Evolutionary conservation across 2,797 vertebrate genomes (phyloP).

Genomic region (Odontamblyopus rebecca): DNA sequence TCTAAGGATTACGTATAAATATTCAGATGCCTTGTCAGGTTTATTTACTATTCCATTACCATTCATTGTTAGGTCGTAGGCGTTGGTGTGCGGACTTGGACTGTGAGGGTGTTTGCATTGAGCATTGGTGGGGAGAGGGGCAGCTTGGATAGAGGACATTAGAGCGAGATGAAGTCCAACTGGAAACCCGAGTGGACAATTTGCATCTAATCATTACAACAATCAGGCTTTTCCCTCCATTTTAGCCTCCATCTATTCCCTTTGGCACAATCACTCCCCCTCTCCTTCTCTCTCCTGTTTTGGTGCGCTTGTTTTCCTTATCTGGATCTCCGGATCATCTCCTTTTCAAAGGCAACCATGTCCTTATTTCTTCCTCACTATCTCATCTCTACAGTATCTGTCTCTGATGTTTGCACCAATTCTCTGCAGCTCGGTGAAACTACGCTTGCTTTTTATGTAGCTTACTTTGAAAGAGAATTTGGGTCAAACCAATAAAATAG

Average conservation of each 20-base stretch:
- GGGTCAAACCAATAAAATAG: background rate
- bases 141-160: conserved; percentile 23
- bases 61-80: conserved; percentile 42
- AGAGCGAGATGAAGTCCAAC: conserved; percentile 51
- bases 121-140: conserved; percentile 3
- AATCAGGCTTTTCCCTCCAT: conserved; percentile 34
- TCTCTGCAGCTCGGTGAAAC: conserved; percentile 16
- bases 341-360: conserved; percentile 25
- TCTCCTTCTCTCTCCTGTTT: conserved; percentile 2
- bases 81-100: conserved; percentile 24
- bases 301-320: conserved; percentile 31
- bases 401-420: conserved; percentile 30
- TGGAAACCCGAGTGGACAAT: conserved; percentile 55
- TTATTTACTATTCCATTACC: conserved; percentile 76
- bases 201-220: conserved; percentile 52
- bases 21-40: conserved; percentile 61
- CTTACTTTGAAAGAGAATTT: conserved; percentile 22
- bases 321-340: conserved; percentile 32
- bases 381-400: conserved; percentile 30
- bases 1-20: conserved; percentile 66
- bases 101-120: conserved; percentile 62
- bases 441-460: conserved; percentile 28
- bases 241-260: conserved; percentile 15
- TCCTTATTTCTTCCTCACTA: conserved; percentile 25
- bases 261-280: conserved; percentile 1